Percentiles rank a stretch among this genome's conserved stretches.
Conservation (phyloP, 2,797 vertebrate genomes). For the Lepidocolaptes lacrymiger region DNA sequence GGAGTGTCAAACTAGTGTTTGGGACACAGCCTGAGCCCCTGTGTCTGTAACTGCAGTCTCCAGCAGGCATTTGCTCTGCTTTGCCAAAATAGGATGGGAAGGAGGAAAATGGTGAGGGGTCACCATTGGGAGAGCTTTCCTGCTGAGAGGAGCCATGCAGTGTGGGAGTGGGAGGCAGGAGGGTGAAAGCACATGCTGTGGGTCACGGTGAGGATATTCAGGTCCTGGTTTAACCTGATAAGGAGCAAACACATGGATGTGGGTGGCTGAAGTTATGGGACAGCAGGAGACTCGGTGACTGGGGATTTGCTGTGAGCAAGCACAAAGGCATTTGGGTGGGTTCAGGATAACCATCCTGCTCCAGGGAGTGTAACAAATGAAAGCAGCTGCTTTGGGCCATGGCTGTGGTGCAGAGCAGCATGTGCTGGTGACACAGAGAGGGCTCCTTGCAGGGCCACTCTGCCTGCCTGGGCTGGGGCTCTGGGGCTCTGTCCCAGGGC, state of each 20-base stretch:
- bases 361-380: background rate
- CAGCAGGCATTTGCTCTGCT: background rate
- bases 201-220: background rate
- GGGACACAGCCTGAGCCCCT: background rate
- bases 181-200: background rate
- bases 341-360: background rate
- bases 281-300: fast-evolving
- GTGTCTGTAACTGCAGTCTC: background rate
- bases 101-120: background rate
- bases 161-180: background rate
- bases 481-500: background rate
- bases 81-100: background rate
- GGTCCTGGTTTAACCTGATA: background rate
- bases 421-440: background rate
- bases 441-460: background rate
- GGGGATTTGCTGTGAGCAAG: background rate
- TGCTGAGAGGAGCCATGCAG: background rate
- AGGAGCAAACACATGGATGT: background rate
- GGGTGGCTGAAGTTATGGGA: background rate
- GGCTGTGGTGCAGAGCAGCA: background rate
- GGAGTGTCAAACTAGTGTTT: background rate
- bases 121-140: background rate
- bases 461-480: background rate
- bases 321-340: background rate
- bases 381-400: background rate